Base-by-base conservation (phyloP, 2,113 vertebrate species). In the Acanthochromis polyacanthus region DNA sequence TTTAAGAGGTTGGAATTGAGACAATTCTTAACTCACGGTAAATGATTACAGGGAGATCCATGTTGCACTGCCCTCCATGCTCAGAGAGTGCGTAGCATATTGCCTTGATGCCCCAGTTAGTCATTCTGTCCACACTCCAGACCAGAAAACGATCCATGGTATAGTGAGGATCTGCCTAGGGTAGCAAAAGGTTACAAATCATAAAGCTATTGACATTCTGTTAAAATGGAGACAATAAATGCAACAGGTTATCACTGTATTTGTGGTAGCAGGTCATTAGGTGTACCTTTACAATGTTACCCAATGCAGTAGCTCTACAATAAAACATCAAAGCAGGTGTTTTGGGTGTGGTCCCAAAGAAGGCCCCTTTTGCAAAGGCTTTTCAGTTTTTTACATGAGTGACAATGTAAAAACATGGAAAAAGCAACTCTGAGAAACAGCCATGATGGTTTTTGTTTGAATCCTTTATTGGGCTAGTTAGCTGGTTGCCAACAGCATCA, bases 41-140 rank as follows among this genome's bases (percentile, higher is more conserved):
- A 16, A 92, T 85, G 2, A 22, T 75, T 15, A 89, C 19, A n/a
- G 82, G 6, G 2, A 92, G 80, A 0, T 11, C 1, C 8, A 43
- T n/a, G 5, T 57, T 0, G 14, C 90, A 92, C 1, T 0, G 5
- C 1, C 75, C 85, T n/a, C 0, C 46, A 6, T 32, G 9, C 0
- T 91, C 82, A 19, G 23, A 11, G 0, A 80, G 0, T 0, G 64
- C 72, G 28, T 5, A 92, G 36, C 92, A 93, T 1, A 1, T 4
- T 0, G 82, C n/a, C 1, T 12, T 16, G 7, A 87, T 12, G 71
- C 4, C 66, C 92, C 92, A 93, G 0, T 73, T 5, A 0, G 70
- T 92, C 67, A 89, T 52, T 0, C 15, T 83, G n/a, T 84, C 51
- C 60, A 90, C 80, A 9, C 40, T 80, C 90, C 85, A 92, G 59